Evolutionary conservation across 2,113 vertebrate species (phyloP).

Genomic region (Regulus satrapa): DNA sequence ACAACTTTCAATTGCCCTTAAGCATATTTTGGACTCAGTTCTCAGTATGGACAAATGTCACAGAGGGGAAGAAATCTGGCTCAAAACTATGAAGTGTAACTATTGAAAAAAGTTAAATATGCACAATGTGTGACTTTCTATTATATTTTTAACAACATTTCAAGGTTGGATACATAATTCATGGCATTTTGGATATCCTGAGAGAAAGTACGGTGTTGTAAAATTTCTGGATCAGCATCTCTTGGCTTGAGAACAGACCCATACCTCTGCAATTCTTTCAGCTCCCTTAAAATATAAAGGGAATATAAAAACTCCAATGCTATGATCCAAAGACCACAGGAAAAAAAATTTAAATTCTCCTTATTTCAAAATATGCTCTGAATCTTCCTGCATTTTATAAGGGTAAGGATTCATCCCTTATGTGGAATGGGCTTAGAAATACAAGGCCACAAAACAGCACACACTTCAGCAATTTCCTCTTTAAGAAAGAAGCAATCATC

Average conservation of each 20-base stretch:
- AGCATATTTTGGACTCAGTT: slow-evolving; percentile 18
- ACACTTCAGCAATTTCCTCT: background rate
- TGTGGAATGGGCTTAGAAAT: background rate
- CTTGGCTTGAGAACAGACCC: background rate
- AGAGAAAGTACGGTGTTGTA: background rate
- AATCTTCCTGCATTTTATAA: background rate
- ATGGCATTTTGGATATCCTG: slow-evolving; percentile 23
- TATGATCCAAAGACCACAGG: background rate
- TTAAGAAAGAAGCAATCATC: background rate
- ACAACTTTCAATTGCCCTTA: slow-evolving; percentile 49
- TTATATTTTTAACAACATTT: slow-evolving; percentile 54
- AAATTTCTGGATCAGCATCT: slow-evolving; percentile 34
- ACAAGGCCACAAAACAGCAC: background rate
- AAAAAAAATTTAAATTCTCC: background rate
- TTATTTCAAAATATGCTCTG: background rate
- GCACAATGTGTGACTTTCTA: slow-evolving; percentile 37
- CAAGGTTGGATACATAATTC: slow-evolving; percentile 64
- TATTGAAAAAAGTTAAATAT: background rate
- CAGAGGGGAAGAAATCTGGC: background rate
- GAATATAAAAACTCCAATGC: background rate
- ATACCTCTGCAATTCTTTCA: background rate
- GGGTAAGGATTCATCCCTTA: background rate
- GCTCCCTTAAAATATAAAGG: background rate
- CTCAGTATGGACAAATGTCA: slow-evolving; percentile 49
- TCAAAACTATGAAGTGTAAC: slow-evolving; percentile 13